Conservation (phyloP, 1,140 invertebrate genomes). For the Cecropterus lyciades region DNA sequence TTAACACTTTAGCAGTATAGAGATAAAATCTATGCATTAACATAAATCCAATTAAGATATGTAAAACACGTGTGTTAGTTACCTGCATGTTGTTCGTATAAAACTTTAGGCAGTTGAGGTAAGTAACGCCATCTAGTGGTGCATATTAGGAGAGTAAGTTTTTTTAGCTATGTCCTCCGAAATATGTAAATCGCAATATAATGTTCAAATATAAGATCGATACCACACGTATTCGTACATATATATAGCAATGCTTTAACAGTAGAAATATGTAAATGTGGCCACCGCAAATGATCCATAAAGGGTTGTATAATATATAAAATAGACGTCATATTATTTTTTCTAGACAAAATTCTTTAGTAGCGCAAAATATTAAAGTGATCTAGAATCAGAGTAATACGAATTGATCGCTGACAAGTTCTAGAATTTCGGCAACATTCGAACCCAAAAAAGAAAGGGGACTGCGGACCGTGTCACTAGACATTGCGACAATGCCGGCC, state of each 20-base stretch:
- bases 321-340: too few relatives aligned
- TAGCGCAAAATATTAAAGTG: too few relatives aligned
- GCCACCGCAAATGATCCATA: too few relatives aligned
- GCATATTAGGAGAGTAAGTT: not conserved
- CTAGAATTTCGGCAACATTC: conserved; percentile 28
- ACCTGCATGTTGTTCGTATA: not conserved
- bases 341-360: too few relatives aligned
- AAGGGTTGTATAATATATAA: too few relatives aligned
- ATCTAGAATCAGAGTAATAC: not conserved
- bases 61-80: too few relatives aligned
- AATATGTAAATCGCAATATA: too few relatives aligned
- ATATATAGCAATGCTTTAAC: too few relatives aligned
- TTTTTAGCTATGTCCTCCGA: too few relatives aligned
- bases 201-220: too few relatives aligned
- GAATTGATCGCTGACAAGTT: not conserved
- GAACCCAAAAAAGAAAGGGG: conserved; percentile 6
- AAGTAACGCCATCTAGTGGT: not conserved
- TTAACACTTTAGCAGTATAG: not conserved
- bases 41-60: not conserved
- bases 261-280: too few relatives aligned
- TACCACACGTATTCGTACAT: too few relatives aligned
- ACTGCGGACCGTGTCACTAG: conserved; percentile 15
- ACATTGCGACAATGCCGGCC: conserved; percentile 69
- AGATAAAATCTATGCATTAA: not conserved
- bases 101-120: not conserved